Base-by-base conservation (phyloP, 92 coral and sea anemone species). In the Nematostella vectensis region DNA sequence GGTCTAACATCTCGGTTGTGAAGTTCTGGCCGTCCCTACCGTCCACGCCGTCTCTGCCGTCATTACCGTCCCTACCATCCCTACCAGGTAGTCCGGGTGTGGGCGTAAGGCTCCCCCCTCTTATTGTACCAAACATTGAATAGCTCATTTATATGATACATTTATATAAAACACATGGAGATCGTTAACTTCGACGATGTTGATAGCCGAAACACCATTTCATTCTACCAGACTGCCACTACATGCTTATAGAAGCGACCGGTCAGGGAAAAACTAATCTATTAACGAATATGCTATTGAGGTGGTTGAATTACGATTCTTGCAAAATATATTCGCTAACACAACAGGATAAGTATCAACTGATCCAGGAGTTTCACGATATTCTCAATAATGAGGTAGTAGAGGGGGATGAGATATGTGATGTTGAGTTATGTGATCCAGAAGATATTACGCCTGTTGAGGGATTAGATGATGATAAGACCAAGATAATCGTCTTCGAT, bases 41-140 rank as follows among this genome's bases (percentile, higher is more conserved):
- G n/a, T n/a, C n/a, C n/a, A n/a, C n/a, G n/a, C n/a, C n/a, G n/a
- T n/a, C n/a, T n/a, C n/a, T n/a, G n/a, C n/a, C n/a, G n/a, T n/a
- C n/a, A n/a, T n/a, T n/a, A n/a, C n/a, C n/a, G n/a, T n/a, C n/a
- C n/a, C n/a, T n/a, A n/a, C n/a, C n/a, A n/a, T n/a, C n/a, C n/a
- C n/a, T n/a, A n/a, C n/a, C n/a, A n/a, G n/a, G n/a, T n/a, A n/a
- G n/a, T n/a, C n/a, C n/a, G n/a, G n/a, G n/a, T n/a, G n/a, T n/a
- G n/a, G 11, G n/a, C n/a, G n/a, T n/a, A n/a, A n/a, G n/a, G n/a
- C n/a, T n/a, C n/a, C n/a, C n/a, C n/a, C n/a, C n/a, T n/a, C n/a
- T n/a, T n/a, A n/a, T n/a, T 47, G 67, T 61, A 1, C 67, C 67
- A 48, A 61, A 61, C 48, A 45, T 45, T 48, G 67, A 45, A 61